Percentiles rank a stretch among this genome's conserved stretches.
Conservation (phyloP, 2,797 vertebrate species). For the Lutjanus argentimaculatus region DNA sequence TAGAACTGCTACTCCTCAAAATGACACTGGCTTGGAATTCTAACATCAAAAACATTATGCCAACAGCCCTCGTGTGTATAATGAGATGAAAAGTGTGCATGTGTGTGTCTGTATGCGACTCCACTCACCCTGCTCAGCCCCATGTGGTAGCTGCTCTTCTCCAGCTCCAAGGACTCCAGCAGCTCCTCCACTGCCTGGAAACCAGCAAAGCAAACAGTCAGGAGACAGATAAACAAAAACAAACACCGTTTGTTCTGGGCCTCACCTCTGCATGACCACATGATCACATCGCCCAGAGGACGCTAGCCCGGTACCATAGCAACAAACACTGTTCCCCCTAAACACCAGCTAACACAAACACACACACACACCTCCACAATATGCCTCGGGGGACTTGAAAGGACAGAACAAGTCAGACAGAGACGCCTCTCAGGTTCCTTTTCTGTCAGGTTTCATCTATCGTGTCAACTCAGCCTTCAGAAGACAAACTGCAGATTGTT, state of each 20-base stretch:
- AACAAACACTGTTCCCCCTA: constrained; percentile 30
- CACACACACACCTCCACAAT: neutral
- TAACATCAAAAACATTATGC: neutral
- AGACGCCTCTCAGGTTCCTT: constrained; percentile 8
- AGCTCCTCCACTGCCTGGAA: constrained; percentile 95
- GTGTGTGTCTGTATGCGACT: constrained; percentile 7
- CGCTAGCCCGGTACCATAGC: constrained; percentile 33
- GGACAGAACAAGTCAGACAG: constrained; percentile 24
- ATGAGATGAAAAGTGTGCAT: constrained; percentile 3
- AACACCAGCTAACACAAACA: constrained; percentile 30
- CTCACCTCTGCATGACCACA: constrained; percentile 25
- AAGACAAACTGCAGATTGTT: constrained; percentile 16
- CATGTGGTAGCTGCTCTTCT: constrained; percentile 96
- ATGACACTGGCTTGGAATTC: too few relatives aligned
- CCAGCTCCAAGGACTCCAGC: constrained; percentile 94
- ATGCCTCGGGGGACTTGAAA: constrained; percentile 29
- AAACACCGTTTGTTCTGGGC: constrained; percentile 8
- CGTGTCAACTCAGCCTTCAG: constrained; percentile 11
- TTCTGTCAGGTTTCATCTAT: constrained; percentile 14
- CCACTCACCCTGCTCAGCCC: constrained; percentile 93
- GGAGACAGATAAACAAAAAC: constrained; percentile 37
- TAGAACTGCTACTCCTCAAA: too few relatives aligned
- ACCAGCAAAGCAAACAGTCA: constrained; percentile 55
- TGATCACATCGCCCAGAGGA: constrained; percentile 31
- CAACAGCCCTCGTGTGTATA: neutral